Evolutionary conservation across 2,888 invertebrate species (phyloP), one percentile per base, ranked within the genome.

Genomic region (Pteria penguin): DNA sequence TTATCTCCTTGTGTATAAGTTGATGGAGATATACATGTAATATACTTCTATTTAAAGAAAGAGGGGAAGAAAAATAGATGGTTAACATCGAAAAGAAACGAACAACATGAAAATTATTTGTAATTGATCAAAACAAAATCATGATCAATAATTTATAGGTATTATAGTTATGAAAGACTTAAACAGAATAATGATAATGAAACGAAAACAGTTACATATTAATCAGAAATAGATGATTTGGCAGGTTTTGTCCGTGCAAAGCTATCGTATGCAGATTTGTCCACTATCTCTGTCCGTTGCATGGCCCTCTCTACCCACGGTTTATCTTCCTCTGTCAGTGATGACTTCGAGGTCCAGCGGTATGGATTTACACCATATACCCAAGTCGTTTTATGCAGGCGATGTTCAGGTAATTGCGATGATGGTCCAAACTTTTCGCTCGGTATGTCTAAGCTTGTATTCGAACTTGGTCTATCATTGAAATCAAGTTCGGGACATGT

Each of bases 291-390:
- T 1, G 69, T 65, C 27, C 63, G 61, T 54, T 76, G 68, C 58
- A 76, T 68, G 18, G 76, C 69, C 14, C 68, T 62, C 62, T 76
- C 65, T 5, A 76, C 65, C 76, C 76, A 76, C n/a, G 63, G 24
- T 32, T 68, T 32, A 31, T 76, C 76, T n/a, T 72, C 33, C 22
- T 57, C 72, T 24, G 72, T 72, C 4, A 76, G 18, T n/a, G 68
- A 62, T 24, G 69, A 52, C 36, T 68, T 76, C 1, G 52, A 66
- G 1, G 72, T 76, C 76, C 76, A 76, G 22, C 68, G 60, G 57
- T 76, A 76, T 0, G 76, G 72, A 22, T 76, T 76, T 0, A 67
- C 45, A 5, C 76, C 67, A 45, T 68, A 76, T 11, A 63, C 61
- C 36, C 62, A 65, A 8, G 33, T 45, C n/a, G 54, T 52, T 26